These are phyloP conservation scores for Podabrus alpinus DNA, from an alignment of 2,888 invertebrate genomes.

Conservation along the genomic window DNA sequence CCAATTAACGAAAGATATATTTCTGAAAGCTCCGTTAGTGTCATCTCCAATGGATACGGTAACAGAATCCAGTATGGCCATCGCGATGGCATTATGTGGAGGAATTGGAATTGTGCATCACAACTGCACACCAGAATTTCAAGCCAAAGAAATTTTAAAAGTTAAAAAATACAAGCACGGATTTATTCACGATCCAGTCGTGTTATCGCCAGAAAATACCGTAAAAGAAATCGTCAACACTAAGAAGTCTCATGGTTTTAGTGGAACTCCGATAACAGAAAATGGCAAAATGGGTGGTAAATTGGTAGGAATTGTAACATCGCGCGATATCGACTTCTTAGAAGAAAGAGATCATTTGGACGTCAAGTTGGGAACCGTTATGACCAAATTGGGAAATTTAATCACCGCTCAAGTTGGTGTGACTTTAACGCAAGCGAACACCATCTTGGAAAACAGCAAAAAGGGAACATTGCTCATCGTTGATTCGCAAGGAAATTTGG, in stretches of 20 bases:
- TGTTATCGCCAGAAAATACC: slow-evolving; percentile 84
- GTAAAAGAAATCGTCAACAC: slow-evolving; percentile 84
- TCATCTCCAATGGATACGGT: slow-evolving; percentile 99
- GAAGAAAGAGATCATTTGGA: slow-evolving; percentile 40
- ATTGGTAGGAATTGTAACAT: slow-evolving; percentile 95
- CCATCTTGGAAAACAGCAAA: slow-evolving; percentile 93
- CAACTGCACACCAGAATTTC: slow-evolving; percentile 92
- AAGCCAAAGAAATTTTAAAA: slow-evolving; percentile 93
- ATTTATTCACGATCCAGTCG: slow-evolving; percentile 95
- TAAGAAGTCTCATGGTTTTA: slow-evolving; percentile 90
- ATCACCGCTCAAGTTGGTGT: slow-evolving; percentile 90
- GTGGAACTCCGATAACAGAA: slow-evolving; percentile 95
- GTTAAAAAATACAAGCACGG: slow-evolving; percentile 99
- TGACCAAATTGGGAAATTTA: slow-evolving; percentile 85
- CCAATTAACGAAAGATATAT: slow-evolving; percentile 85
- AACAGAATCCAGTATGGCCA: slow-evolving; percentile 98
- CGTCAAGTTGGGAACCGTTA: slow-evolving; percentile 59
- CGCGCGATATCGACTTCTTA: slow-evolving; percentile 81
- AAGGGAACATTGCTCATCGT: slow-evolving; percentile 91
- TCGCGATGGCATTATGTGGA: slow-evolving; percentile 97
- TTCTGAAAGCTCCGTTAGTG: slow-evolving; percentile 88
- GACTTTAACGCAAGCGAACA: slow-evolving; percentile 90
- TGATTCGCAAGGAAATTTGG: slow-evolving; percentile 82
- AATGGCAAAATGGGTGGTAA: slow-evolving; percentile 94
- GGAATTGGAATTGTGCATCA: slow-evolving; percentile 98